Conservation (phyloP, 1,140 invertebrate genomes). For the Lutraria rhynchaena region DNA sequence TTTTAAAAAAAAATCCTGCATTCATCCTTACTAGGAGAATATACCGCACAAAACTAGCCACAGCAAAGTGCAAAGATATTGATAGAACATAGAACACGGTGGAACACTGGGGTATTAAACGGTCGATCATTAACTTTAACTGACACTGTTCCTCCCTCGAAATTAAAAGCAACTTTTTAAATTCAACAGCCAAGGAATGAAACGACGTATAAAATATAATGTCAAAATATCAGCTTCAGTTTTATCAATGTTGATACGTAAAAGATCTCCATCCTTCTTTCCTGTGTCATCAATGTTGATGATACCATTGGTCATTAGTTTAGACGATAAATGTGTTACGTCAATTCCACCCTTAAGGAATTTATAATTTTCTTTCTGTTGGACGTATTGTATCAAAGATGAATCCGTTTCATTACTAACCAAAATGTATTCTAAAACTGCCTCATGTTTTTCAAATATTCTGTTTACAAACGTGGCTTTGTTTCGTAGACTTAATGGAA, state of each 20-base stretch:
- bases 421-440: neutral
- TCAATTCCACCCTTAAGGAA: neutral
- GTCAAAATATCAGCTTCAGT: neutral
- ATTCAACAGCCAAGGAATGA: slow-evolving; percentile 8
- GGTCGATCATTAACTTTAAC: no score
- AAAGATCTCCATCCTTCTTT: neutral
- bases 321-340: neutral
- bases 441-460: neutral
- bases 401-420: neutral
- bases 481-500: neutral
- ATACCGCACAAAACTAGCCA: no score
- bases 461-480: neutral
- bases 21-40: no score
- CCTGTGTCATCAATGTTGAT: slow-evolving; percentile 8
- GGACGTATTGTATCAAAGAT: neutral
- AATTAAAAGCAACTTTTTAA: no score
- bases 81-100: no score
- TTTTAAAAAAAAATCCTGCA: no score
- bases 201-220: neutral
- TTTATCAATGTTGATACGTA: slow-evolving; percentile 7
- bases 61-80: no score
- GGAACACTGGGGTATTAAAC: no score
- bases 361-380: slow-evolving; percentile 6
- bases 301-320: neutral
- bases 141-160: no score